Base-by-base conservation (phyloP, 2,113 vertebrate genomes). In the Apteryx mantelli region DNA sequence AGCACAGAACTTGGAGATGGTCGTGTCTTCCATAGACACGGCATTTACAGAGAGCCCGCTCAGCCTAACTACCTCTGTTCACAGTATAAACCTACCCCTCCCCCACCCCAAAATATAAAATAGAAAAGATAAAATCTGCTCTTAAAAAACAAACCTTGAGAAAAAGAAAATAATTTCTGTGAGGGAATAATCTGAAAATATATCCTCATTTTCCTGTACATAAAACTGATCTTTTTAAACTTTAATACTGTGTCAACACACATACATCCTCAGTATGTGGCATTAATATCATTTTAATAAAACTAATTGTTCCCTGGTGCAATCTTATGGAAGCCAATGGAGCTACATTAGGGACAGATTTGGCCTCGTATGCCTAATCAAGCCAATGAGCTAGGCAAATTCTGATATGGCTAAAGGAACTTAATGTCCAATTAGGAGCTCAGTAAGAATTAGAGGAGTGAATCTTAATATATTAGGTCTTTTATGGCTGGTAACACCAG, bases 341-440 rank as follows among this genome's bases (percentile, higher is more conserved):
- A 71, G 32, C 42, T 70, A 58, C 11, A 0, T 30, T 71, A 79
- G 76, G 56, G 83, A 89, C 70, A 83, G 28, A 44, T 28, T 74
- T 88, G 68, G 44, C 64, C 48, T 82, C 79, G 73, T 63, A 84
- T 71, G 53, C 79, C 69, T 70, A 74, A 93, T 82, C 61, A 93
- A 95, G 58, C 21, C 91, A 97, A 70, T 56, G 93, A 96, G 24
- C 42, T 86, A 71, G 78, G 68, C 16, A 94, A 94, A 97, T 93
- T 90, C 64, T 34, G 81, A 70, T 77, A 75, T 2, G 2, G 61
- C 56, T 75, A 92, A 58, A 93, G 61, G 65, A 96, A 80, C 13
- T 74, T 95, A 81, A 93, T 76, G 55, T 34, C 66, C 52, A 90
- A 16, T 95, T 94, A 97, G 81, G 66, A 91, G 25, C 73, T 85